Base-by-base conservation (phyloP, 37 sponge, comb jelly and placozoan species). In the Hexactinellida sp. region DNA sequence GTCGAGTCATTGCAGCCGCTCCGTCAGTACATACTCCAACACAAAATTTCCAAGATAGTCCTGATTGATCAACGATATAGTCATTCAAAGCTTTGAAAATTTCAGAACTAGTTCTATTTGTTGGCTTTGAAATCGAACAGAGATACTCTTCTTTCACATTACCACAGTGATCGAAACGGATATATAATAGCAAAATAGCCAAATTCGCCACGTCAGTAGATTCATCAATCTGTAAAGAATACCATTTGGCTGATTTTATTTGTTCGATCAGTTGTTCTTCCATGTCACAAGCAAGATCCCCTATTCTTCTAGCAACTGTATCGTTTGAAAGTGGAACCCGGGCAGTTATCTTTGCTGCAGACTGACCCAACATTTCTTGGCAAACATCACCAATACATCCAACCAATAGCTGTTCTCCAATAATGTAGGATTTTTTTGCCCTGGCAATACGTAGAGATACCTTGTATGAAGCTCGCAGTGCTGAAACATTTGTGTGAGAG, bases 1-100 rank as follows among this genome's bases (percentile, higher is more conserved):
- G 83, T 23, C 23, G 23, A 36, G 93, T 86, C 87, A 86, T 82
- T 63, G 37, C 47, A 41, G 47, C 47, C 5, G 13, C n/a, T n/a
- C 47, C 47, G 47, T 41, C 47, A 41, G 47, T 41, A 41, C 47
- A 41, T 41, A 41, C 47, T 16, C 47, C 47, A 41, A 41, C 47
- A 41, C 47, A 41, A 41, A 41, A 41, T 13, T 41, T 41, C 47
- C 47, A 41, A 41, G 5, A 13, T 41, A 41, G 13, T 41, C 47
- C 47, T 41, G 47, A 41, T 41, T 41, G 47, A 41, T 41, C 47
- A 41, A 41, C 47, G 47, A 41, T 41, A 41, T 41, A 13, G 47
- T 41, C 13, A 41, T 41, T 41, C 47, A 41, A 41, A 16, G 47
- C 47, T 16, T 41, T 13, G 47, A 41, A 41, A 41, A 41, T 41